Evolutionary conservation across 2,797 vertebrate species (phyloP), one percentile per base, ranked within the genome.

Genomic region (Potorous gilbertii): DNA sequence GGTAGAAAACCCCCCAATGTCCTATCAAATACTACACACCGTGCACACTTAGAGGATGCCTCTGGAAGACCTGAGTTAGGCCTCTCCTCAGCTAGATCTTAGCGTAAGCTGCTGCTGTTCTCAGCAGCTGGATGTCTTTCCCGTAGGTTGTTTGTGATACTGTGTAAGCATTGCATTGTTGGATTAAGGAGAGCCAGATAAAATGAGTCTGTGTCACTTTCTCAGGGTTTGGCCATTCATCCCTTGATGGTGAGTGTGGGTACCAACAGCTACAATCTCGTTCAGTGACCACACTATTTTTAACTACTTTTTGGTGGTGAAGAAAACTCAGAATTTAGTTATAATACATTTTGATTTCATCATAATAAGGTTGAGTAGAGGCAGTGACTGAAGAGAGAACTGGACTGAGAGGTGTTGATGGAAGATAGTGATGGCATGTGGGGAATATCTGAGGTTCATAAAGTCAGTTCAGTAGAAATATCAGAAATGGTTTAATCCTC

Each of bases 371-470:
- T 5, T 81, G 21, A 46, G 21, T 27, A 50, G 40, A 87, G 74
- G 24, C n/a, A 46, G 21, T 9, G 40, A 28, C 74, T 50, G 74
- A 27, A n/a, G 9, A 46, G 74, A 27, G 74, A 81, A 74, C 9
- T 40, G n/a, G n/a, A 40, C 6, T 40, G 31, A 74, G 5, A 81
- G n/a, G n/a, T n/a, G 8, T 2, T 66, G 62, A n/a, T 66, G 62
- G 18, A 29, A 66, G 62, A 66, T 13, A 18, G 14, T 40, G 62
- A n/a, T 0, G n/a, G 34, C 21, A 21, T 40, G n/a, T 4, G 55
- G 62, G 55, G 54, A 90, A 55, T 96, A 5, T 93, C 90, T 94
- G 91, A 57, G 54, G 55, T 89, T 52, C 93, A 8, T 92, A 14
- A 92, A 54, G 34, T 96, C 50, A 28, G 93, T 93, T 59, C 90